Evolutionary conservation across 2,888 invertebrate genomes (phyloP), one percentile per base, ranked within the genome.

Genomic region (Elysia crispata): DNA sequence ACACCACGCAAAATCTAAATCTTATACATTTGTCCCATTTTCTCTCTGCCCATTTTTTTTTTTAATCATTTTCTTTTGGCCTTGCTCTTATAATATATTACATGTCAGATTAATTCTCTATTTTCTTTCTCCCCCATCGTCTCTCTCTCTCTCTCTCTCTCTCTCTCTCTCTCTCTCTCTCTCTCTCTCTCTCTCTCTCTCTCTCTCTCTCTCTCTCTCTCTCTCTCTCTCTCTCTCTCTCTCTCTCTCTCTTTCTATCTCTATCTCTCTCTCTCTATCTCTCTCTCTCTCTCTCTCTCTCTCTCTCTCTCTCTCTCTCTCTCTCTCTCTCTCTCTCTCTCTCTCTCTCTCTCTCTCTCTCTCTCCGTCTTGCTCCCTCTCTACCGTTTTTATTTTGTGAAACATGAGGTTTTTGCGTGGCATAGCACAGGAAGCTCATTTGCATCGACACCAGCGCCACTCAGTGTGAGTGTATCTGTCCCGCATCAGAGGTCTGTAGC

Each of bases 151-250:
- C 11, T 30, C 23, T 13, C 25, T 54, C 73, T 23, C 54, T 73
- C 73, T 49, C 8, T 73, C 73, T 73, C 54, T 73, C 20, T 73
- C 49, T 73, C 23, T 23, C 73, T 50, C 11, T n/a, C 33, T 31
- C 70, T 15, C 49, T 49, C 33, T 41, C 31, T 41, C 25, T 54
- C 73, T 23, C 54, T 73, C 73, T 49, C 8, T 73, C 73, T 73
- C 54, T 73, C 20, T 73, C 49, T 73, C 23, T 23, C 73, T 3
- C 11, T 11, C 11, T 41, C 11, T 41, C 41, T 41, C 41, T 11
- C n/a, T n/a, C n/a, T n/a, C 11, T 41, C 5, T 41, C 11, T 41
- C 41, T 41, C 41, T 41, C 11, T 6, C 3, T 6, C 11, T 30
- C 23, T 13, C 25, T 54, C 73, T 23, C 54, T 73, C 73, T 49